A percentile compares a stretch with the other conserved stretches of the same genome.
Conservation (phyloP, 64 coral and sea anemone genomes). For the Actinia tenebrosa region DNA sequence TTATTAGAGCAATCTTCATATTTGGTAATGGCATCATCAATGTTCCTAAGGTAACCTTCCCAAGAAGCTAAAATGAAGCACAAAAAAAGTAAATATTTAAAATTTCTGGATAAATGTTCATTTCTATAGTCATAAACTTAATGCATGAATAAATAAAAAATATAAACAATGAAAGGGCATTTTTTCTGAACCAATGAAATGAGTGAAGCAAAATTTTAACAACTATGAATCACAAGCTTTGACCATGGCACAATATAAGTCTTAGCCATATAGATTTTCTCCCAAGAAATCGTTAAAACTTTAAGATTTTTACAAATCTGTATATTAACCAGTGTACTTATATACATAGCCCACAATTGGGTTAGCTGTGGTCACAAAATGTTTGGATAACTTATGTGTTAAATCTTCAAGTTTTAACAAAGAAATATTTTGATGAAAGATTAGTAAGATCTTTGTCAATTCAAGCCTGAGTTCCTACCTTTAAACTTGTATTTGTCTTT, state of each 20-base stretch:
- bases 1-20: constrained; percentile 89
- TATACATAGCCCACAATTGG: background rate
- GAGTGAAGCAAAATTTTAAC: too few species aligned
- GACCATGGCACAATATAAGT: too few species aligned
- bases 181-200: too few species aligned
- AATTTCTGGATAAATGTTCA: background rate
- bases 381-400: background rate
- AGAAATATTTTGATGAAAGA: background rate
- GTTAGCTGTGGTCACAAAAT: background rate
- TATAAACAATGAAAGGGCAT: background rate
- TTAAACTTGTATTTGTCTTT: constrained; percentile 58
- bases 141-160: background rate
- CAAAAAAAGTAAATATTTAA: background rate
- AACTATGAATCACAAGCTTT: too few species aligned
- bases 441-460: background rate
- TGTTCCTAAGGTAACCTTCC: constrained; percentile 78
- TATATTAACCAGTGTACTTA: too few species aligned
- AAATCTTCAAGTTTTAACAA: background rate
- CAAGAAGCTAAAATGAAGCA: constrained; percentile 45
- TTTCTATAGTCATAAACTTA: too few species aligned
- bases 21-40: constrained; percentile 49
- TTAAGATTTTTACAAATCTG: too few species aligned
- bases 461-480: constrained; percentile 21
- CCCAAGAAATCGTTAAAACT: too few species aligned
- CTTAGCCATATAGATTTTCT: too few species aligned